Conservation (phyloP, 1,140 invertebrate species). For the Drosophila paulistorum region DNA sequence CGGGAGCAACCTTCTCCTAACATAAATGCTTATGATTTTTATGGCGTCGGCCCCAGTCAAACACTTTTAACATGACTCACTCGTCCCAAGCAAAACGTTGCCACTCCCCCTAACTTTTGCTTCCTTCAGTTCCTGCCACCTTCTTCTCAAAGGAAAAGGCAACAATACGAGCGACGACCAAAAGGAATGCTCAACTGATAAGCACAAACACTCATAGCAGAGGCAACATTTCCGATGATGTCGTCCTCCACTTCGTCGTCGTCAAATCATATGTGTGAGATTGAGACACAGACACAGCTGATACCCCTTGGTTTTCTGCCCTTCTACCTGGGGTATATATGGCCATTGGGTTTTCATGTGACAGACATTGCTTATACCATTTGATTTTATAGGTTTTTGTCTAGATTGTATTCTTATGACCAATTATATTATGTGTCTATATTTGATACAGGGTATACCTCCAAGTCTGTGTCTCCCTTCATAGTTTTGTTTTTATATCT, state of each 20-base stretch:
- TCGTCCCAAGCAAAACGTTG: conserved; percentile 4
- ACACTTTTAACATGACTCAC: conserved; percentile 64
- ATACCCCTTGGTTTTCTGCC: conserved; percentile 4
- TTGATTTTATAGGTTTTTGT: too few species aligned
- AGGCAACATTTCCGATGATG: conserved; percentile 64
- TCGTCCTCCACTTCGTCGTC: conserved; percentile 23
- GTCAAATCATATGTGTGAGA: conserved; percentile 35
- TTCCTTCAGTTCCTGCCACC: conserved; percentile 19
- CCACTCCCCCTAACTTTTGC: background rate
- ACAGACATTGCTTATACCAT: too few species aligned
- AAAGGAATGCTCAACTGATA: conserved; percentile 43
- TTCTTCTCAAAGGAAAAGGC: conserved; percentile 10
- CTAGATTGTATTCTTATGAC: too few species aligned
- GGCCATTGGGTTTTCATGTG: background rate
- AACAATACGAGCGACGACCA: conserved; percentile 48
- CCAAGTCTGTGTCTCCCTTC: background rate
- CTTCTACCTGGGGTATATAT: conserved; percentile 9
- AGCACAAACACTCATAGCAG: conserved; percentile 22
- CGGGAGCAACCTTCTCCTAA: conserved; percentile 25
- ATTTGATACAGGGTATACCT: background rate
- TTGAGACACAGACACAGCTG: conserved; percentile 48
- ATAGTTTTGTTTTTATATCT: background rate
- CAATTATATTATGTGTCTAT: too few species aligned
- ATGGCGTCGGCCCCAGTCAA: conserved; percentile 61
- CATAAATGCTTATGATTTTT: conserved; percentile 79